phyloP scores from a whole-genome alignment of 2,888 invertebrate genomes.

The Chelonus formosanus region DNA sequence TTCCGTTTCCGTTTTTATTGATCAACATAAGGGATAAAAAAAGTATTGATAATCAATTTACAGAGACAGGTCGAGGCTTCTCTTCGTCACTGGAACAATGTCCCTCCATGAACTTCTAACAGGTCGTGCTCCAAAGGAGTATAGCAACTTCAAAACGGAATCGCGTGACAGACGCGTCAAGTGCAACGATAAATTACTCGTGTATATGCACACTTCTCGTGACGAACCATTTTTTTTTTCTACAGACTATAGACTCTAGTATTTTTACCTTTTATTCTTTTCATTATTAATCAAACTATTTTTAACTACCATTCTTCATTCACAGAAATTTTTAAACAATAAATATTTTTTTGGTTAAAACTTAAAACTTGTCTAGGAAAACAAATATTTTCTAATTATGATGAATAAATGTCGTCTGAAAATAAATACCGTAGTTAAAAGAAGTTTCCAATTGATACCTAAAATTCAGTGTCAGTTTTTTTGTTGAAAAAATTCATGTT shows the following conservation, averaged over 20 bases:
- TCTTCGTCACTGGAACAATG: slow-evolving; percentile 58
- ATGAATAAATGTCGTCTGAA: no score
- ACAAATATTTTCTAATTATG: no score
- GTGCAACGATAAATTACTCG: slow-evolving; percentile 52
- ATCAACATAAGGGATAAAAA: slow-evolving; percentile 2
- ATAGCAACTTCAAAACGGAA: slow-evolving; percentile 44
- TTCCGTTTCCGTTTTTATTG: no score
- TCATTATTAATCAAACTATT: neutral
- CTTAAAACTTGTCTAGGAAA: no score
- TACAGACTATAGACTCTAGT: no score
- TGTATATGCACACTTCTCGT: slow-evolving; percentile 11
- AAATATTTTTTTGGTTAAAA: no score
- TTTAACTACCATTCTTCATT: no score
- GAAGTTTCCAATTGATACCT: no score
- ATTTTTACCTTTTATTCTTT: neutral
- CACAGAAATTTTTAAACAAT: no score
- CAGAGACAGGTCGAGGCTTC: slow-evolving; percentile 38
- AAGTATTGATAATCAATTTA: slow-evolving; percentile 1
- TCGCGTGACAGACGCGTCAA: slow-evolving; percentile 57
- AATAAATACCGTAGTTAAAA: no score
- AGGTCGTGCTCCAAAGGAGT: slow-evolving; percentile 35
- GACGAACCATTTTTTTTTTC: neutral
- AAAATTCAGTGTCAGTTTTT: no score
- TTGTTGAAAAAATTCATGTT: no score
- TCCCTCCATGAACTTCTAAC: slow-evolving; percentile 56